Base-by-base conservation (phyloP, 2,888 invertebrate species). In the Mythimna albipuncta region DNA sequence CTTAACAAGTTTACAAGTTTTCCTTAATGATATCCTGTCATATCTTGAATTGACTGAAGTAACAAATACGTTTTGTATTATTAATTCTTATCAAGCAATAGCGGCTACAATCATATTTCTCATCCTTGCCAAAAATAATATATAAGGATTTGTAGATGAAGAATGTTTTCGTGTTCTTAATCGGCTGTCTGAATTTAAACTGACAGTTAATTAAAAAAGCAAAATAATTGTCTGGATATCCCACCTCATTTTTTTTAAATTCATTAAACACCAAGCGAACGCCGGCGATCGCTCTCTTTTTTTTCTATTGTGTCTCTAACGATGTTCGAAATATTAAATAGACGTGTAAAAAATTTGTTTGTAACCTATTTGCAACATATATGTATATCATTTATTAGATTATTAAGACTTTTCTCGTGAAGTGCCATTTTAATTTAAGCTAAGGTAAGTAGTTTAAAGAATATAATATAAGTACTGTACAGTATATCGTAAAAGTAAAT, bases 1-100 rank as follows among this genome's bases (percentile, higher is more conserved):
- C 41, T 89, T 94, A 7, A 89, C 92, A 0, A 92, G 93, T 82
- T 74, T 94, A 9, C 94, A 94, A 82, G 90, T 94, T 2, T 86
- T 94, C 3, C 9, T 90, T 0, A 92, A 90, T 0, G 94, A 94
- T 78, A 67, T 94, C 2, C 75, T 89, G 1, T 79, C 88, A 0
- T 81, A 65, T 58, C 75, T 84, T 52, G 76, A 70, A 10, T 57
- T 71, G 0, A 11, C 57, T 41, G 4, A 2, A 2, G 38, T 76
- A 0, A 52, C 79, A 0, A 11, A 69, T 52, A 10, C n/a, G 0
- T 85, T 87, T 68, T 81, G 79, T 61, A 41, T 87, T 19, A 64
- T 90, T 21, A 90, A 90, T 81, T 87, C 90, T 0, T 89, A 77
- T 66, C 88, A 89, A 73, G 67, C 78, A 6, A 35, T 89, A 44